These are phyloP conservation scores for Psammodynastes pulverulentus DNA, from an alignment of 2,113 vertebrate species.

Conservation along the genomic window DNA sequence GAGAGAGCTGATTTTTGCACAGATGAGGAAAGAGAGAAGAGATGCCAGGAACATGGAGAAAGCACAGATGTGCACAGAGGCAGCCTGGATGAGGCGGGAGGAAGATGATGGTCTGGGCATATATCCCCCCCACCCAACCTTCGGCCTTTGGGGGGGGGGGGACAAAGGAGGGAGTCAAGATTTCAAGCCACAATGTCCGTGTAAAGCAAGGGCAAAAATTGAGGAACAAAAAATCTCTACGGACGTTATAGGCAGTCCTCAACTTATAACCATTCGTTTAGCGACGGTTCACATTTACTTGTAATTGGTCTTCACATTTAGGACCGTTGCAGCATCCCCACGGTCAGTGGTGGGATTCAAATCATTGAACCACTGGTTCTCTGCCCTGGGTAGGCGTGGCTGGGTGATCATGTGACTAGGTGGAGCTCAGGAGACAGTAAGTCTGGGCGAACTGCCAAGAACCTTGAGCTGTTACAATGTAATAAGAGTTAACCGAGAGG, in stretches of 20 bases:
- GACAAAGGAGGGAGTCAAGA: fast-evolving
- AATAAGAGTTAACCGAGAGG: too few relatives aligned
- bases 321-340: neutral
- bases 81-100: constrained; percentile 28
- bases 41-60: constrained; percentile 2
- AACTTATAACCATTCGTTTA: neutral
- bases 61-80: constrained; percentile 9
- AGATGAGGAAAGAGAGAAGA: constrained; percentile 4
- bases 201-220: neutral
- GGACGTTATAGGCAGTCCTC: neutral
- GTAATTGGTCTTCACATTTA: neutral
- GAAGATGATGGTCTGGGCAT: neutral
- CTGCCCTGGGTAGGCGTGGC: too few relatives aligned
- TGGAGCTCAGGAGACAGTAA: too few relatives aligned
- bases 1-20: neutral
- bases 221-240: neutral
- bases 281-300: neutral
- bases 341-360: too few relatives aligned
- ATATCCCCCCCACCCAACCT: too few relatives aligned
- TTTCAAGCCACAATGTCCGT: neutral
- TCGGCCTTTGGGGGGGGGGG: neutral
- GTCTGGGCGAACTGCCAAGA: too few relatives aligned
- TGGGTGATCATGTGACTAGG: too few relatives aligned
- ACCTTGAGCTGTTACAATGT: too few relatives aligned
- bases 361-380: too few relatives aligned